Conservation (phyloP, 2,888 invertebrate species). For the Conomelus anceps region DNA sequence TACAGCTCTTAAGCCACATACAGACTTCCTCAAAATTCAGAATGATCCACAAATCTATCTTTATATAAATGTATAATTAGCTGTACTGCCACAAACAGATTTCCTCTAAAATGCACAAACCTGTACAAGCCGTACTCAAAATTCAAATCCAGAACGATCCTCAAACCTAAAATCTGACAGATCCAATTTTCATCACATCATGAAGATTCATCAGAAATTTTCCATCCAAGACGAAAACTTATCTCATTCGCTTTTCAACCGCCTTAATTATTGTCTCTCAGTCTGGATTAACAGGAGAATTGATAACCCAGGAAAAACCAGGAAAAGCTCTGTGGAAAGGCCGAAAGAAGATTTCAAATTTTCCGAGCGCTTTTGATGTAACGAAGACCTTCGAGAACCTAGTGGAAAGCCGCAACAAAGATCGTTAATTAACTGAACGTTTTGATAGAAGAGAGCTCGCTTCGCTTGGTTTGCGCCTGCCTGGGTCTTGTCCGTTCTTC, state of each 20-base stretch:
- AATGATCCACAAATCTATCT: too few species aligned
- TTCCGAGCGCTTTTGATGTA: not conserved
- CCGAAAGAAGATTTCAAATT: not conserved
- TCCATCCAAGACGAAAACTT: not conserved
- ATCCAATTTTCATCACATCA: not conserved
- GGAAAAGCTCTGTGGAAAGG: not conserved
- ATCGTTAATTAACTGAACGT: not conserved
- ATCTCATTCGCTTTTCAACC: not conserved
- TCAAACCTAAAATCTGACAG: not conserved
- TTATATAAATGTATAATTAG: too few species aligned
- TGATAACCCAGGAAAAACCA: not conserved
- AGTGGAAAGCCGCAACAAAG: not conserved
- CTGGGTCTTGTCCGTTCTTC: too few species aligned
- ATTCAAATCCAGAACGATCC: not conserved
- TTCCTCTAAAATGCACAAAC: too few species aligned
- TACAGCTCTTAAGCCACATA: too few species aligned
- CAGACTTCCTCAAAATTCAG: too few species aligned
- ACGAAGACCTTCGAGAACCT: not conserved
- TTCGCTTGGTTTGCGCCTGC: not conserved
- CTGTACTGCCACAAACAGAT: too few species aligned
- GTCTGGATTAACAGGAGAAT: not conserved
- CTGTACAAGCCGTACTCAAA: not conserved
- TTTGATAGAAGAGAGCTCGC: too few species aligned
- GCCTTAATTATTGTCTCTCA: not conserved
- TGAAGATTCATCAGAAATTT: not conserved